Evolutionary conservation across 2,888 invertebrate genomes (phyloP).

Genomic region (Dicroscelio sp.): DNA sequence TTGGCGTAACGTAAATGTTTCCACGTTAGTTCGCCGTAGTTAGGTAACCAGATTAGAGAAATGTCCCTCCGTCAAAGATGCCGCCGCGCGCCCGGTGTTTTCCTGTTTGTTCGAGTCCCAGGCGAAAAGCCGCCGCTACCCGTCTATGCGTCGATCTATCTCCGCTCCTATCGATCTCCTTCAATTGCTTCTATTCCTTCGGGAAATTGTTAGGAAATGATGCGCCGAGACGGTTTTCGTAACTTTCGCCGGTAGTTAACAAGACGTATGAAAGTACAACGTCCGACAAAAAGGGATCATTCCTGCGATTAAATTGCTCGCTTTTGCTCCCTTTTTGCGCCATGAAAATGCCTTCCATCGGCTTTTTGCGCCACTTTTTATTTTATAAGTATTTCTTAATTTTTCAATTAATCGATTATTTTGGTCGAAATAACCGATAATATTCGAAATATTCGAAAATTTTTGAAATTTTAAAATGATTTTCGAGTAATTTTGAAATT

Average conservation of each 20-base stretch:
- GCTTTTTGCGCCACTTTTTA: too few species aligned
- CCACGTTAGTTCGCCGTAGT: constrained; percentile 59
- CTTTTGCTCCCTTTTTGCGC: too few species aligned
- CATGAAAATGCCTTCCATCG: too few species aligned
- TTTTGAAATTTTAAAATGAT: too few species aligned
- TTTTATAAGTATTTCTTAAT: too few species aligned
- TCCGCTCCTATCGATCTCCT: constrained; percentile 74
- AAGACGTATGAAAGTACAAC: constrained; percentile 37
- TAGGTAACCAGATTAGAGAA: constrained; percentile 68
- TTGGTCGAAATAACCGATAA: too few species aligned
- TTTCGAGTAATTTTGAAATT: too few species aligned
- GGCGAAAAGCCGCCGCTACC: constrained; percentile 59
- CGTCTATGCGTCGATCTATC: constrained; percentile 65
- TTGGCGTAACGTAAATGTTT: constrained; percentile 56
- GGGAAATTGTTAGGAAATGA: constrained; percentile 77
- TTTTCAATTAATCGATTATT: too few species aligned
- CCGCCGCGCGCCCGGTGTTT: constrained; percentile 53
- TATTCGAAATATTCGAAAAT: too few species aligned
- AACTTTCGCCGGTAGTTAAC: constrained; percentile 63
- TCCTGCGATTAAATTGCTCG: too few species aligned
- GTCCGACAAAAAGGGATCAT: too few species aligned
- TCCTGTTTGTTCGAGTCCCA: constrained; percentile 70
- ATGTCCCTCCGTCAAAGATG: constrained; percentile 63
- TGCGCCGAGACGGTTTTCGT: constrained; percentile 61
- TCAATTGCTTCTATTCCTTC: constrained; percentile 66